phyloP scores from a whole-genome alignment of 2,797 vertebrate species.

The Microtus obscurus region DNA sequence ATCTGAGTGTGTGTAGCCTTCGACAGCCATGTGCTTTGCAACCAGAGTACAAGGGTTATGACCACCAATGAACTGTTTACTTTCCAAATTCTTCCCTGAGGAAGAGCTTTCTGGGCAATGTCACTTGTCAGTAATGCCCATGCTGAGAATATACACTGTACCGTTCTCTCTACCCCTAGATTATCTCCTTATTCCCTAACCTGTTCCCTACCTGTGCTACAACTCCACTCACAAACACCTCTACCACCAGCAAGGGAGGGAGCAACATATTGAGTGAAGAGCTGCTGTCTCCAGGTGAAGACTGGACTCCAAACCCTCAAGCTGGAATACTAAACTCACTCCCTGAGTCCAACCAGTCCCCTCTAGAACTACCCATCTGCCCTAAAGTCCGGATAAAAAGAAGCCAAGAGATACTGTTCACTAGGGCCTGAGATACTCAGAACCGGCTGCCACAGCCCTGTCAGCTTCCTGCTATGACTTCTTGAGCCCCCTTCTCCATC shows the following conservation, averaged over 20 bases:
- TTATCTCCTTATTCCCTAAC: neutral
- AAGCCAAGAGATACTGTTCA: neutral
- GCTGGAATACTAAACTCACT: conserved; percentile 4
- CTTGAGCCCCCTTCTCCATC: neutral
- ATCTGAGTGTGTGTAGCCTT: too few relatives aligned
- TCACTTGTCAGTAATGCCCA: neutral
- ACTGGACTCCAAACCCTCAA: neutral
- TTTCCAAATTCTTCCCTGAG: conserved; percentile 15
- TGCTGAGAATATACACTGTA: neutral
- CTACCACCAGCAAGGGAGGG: neutral
- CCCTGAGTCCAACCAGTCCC: neutral
- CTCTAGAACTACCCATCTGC: neutral
- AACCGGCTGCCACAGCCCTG: neutral
- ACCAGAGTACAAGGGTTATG: neutral
- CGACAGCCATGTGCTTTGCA: neutral
- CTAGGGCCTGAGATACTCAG: neutral
- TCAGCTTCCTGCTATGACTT: accelerated
- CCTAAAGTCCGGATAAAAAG: neutral
- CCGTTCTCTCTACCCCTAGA: neutral
- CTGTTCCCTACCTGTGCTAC: neutral
- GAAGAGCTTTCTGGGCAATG: neutral
- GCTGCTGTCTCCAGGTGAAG: neutral
- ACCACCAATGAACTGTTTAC: neutral
- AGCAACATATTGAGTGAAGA: neutral
- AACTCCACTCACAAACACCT: neutral